Evolutionary conservation across 53 echinoderm and acorn worm species (phyloP).

Genomic region (Astropecten irregularis): DNA sequence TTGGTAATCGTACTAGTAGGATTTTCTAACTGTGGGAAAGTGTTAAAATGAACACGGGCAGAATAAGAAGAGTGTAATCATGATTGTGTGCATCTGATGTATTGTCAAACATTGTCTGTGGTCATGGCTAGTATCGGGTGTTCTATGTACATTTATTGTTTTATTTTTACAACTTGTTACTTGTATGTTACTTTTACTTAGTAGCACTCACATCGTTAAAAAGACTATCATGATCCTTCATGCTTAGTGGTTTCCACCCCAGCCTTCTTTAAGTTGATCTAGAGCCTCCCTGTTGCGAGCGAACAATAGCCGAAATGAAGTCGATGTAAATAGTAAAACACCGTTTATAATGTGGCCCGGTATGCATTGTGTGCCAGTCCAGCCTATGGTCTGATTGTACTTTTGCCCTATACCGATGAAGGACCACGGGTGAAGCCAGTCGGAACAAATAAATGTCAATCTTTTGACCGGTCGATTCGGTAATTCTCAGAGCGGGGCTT

Average conservation of each 20-base stretch:
- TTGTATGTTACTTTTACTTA: too few relatives aligned
- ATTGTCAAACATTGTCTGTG: too few relatives aligned
- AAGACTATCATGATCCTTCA: too few relatives aligned
- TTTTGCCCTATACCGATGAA: background rate
- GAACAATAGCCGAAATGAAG: background rate
- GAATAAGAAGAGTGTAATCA: too few relatives aligned
- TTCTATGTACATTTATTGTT: conserved; percentile 16
- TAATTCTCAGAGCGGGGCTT: background rate
- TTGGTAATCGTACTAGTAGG: too few relatives aligned
- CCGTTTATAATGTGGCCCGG: conserved; percentile 50
- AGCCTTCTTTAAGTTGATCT: too few relatives aligned
- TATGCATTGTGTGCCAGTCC: background rate
- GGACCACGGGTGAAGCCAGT: conserved; percentile 19
- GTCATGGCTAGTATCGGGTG: background rate
- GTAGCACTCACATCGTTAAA: conserved; percentile 2
- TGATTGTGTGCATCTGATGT: too few relatives aligned
- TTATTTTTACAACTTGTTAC: conserved; percentile 23
- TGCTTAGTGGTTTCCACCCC: too few relatives aligned
- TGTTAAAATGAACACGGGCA: too few relatives aligned
- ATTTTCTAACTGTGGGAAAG: too few relatives aligned
- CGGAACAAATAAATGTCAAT: conserved; percentile 35
- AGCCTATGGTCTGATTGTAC: conserved; percentile 5
- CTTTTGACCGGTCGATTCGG: background rate
- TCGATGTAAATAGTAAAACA: conserved; percentile 53
- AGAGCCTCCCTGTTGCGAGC: too few relatives aligned